A percentile compares a stretch with the other conserved stretches of the same genome.
Evolutionary conservation across 2,113 vertebrate species (phyloP).

Genomic region (Rhinoderma darwinii): DNA sequence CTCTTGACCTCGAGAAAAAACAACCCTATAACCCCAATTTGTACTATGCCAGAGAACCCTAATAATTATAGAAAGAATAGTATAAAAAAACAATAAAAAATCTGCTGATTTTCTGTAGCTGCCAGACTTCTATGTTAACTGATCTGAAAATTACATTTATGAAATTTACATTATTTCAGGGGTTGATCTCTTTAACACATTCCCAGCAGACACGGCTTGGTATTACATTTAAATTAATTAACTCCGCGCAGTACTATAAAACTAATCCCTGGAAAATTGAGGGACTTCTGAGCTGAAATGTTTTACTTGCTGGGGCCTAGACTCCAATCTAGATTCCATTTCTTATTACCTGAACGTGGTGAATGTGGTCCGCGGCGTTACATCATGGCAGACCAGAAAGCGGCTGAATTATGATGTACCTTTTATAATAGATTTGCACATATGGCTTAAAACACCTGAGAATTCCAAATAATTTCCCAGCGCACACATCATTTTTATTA

Average conservation of each 20-base stretch:
- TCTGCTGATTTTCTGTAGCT: background rate
- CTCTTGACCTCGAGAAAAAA: background rate
- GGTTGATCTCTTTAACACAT: slow-evolving; percentile 28
- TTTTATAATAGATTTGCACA: slow-evolving; percentile 25
- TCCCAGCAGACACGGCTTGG: background rate
- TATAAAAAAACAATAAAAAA: background rate
- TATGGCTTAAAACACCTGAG: slow-evolving; percentile 46
- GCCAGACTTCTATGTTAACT: background rate
- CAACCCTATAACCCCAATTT: background rate
- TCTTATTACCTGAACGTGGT: slow-evolving; percentile 11
- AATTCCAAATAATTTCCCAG: slow-evolving; percentile 30
- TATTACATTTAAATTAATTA: slow-evolving; percentile 37
- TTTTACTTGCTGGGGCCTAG: slow-evolving; percentile 1
- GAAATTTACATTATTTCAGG: slow-evolving; percentile 16
- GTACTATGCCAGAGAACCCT: background rate
- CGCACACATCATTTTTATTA: background rate
- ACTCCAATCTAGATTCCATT: slow-evolving; percentile 8
- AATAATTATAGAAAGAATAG: too few species aligned
- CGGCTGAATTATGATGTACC: slow-evolving; percentile 19
- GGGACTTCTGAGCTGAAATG: slow-evolving; percentile 13
- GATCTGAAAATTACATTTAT: background rate
- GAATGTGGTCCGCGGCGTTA: background rate
- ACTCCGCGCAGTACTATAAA: slow-evolving; percentile 30
- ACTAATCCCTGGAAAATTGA: slow-evolving; percentile 46
- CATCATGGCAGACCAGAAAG: slow-evolving; percentile 10